A percentile compares a stretch with the other conserved stretches of the same genome.
Conservation (phyloP, 2,113 vertebrate species). For the Hemichromis elongatus region DNA sequence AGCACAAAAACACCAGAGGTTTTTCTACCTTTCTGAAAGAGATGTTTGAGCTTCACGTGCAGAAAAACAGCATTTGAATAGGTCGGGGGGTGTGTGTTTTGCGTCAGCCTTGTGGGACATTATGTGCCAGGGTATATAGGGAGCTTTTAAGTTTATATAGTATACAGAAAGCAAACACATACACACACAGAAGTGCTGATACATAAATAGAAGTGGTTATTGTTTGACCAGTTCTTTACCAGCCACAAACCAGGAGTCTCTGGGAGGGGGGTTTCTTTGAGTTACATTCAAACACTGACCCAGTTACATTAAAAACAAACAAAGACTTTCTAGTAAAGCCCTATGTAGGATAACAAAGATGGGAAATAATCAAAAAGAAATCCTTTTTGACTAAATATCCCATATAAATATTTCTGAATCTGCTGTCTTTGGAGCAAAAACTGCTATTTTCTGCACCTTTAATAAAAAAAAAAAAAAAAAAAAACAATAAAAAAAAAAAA, state of each 20-base stretch:
- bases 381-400: background rate
- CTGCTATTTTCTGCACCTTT: background rate
- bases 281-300: conserved; percentile 19
- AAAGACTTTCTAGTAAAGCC: background rate
- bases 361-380: background rate
- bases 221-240: background rate
- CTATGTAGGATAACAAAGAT: background rate
- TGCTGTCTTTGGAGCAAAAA: background rate
- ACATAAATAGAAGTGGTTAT: background rate
- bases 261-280: background rate
- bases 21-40: background rate
- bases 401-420: background rate
- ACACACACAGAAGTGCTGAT: background rate
- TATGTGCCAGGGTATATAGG: background rate
- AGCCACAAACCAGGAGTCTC: background rate
- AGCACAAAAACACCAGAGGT: background rate
- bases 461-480: background rate
- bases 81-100: background rate
- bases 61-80: background rate
- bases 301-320: background rate
- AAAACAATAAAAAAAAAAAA: background rate
- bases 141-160: background rate
- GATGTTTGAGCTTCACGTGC: background rate
- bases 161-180: background rate
- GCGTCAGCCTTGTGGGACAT: background rate